phyloP scores from a whole-genome alignment of 2,888 invertebrate genomes.

The Andrena bucephala region DNA sequence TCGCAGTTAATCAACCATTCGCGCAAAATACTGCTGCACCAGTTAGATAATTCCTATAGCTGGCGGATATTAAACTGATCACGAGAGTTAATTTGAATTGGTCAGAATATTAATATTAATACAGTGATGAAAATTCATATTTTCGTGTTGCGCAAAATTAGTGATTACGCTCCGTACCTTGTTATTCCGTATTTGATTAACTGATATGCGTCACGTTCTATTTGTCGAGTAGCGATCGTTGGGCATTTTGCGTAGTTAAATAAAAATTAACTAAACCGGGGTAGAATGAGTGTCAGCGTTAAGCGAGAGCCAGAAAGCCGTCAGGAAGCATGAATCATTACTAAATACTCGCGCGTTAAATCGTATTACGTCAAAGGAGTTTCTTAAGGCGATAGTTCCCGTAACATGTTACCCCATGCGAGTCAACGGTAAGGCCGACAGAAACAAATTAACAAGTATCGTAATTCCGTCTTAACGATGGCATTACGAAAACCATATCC shows the following conservation, averaged over 20 bases:
- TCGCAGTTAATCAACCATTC: neutral
- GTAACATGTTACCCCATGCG: neutral
- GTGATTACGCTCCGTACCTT: neutral
- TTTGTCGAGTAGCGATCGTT: neutral
- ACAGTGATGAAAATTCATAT: neutral
- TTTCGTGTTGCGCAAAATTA: neutral
- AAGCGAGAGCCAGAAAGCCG: neutral
- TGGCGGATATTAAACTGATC: neutral
- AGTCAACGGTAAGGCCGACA: constrained; percentile 3
- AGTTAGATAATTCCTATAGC: neutral
- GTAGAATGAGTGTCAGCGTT: constrained; percentile 3
- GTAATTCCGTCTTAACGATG: constrained; percentile 44
- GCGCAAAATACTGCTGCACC: neutral
- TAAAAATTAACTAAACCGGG: neutral
- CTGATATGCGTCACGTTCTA: neutral
- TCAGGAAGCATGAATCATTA: constrained; percentile 33
- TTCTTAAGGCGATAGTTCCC: constrained; percentile 22
- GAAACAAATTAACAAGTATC: constrained; percentile 51
- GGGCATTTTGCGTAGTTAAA: neutral
- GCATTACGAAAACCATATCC: constrained; percentile 50
- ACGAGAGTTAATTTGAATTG: constrained; percentile 4
- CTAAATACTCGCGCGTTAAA: constrained; percentile 14
- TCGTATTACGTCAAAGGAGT: constrained; percentile 25
- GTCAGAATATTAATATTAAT: constrained; percentile 21
- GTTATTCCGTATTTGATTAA: constrained; percentile 19